Conservation (phyloP, 2,797 vertebrate species). For the Sebastes umbrosus region DNA sequence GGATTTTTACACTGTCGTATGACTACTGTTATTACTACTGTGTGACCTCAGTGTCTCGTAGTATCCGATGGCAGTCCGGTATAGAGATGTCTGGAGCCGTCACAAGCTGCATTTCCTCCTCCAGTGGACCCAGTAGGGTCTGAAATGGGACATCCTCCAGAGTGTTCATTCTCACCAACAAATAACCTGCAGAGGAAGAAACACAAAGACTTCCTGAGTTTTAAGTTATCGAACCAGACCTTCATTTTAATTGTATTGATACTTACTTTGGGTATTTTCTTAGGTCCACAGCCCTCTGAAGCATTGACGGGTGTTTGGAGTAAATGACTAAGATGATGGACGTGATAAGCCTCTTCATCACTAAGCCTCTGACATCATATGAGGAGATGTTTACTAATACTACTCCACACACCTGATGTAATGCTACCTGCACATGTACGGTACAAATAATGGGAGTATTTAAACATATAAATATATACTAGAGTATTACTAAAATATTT, state of each 20-base stretch:
- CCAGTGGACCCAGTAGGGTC: conserved; percentile 65
- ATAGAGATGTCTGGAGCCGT: conserved; percentile 72
- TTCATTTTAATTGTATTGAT: too few species aligned
- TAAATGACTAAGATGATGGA: conserved; percentile 25
- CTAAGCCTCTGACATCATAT: conserved; percentile 75
- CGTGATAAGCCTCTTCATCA: conserved; percentile 64
- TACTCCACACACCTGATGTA: neutral
- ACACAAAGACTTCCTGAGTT: neutral
- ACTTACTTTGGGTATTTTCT: conserved; percentile 39
- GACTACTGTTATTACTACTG: neutral
- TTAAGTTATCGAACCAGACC: neutral
- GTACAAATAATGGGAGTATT: neutral
- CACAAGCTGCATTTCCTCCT: conserved; percentile 53
- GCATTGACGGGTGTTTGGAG: conserved; percentile 14
- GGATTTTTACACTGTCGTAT: too few species aligned
- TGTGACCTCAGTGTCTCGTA: conserved; percentile 84
- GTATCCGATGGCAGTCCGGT: conserved; percentile 79
- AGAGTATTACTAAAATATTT: neutral
- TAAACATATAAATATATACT: neutral
- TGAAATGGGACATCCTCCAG: conserved; percentile 91
- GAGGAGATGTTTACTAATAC: conserved; percentile 57
- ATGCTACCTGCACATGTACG: neutral
- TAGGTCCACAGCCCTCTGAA: neutral
- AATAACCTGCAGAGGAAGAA: conserved; percentile 16
- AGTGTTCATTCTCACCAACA: conserved; percentile 78